A percentile compares a stretch with the other conserved stretches of the same genome.
phyloP scores from a whole-genome alignment of 2,888 invertebrate species.

The Ochropacha duplaris region DNA sequence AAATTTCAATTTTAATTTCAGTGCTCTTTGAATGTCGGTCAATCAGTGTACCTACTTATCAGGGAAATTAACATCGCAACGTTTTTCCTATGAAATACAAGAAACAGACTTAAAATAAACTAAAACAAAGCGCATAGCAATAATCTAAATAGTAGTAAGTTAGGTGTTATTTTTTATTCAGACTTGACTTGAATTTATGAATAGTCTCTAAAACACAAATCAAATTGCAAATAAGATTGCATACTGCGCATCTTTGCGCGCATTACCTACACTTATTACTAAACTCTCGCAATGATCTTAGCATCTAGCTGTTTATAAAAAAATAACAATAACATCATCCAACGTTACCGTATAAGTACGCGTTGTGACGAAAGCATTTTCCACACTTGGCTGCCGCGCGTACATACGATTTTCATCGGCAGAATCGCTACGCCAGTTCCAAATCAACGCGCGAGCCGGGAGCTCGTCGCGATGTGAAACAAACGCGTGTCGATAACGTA shows the following conservation, averaged over 20 bases:
- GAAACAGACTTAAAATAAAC: too few species aligned
- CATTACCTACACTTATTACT: constrained; percentile 9
- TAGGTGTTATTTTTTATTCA: too few species aligned
- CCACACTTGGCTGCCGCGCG: constrained; percentile 44
- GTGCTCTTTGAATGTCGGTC: too few species aligned
- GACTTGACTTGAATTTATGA: not conserved
- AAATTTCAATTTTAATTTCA: too few species aligned
- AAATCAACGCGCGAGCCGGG: constrained; percentile 26
- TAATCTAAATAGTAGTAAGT: too few species aligned
- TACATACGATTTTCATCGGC: constrained; percentile 51
- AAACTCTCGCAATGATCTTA: constrained; percentile 13
- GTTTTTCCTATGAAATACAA: too few species aligned
- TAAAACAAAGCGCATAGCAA: too few species aligned
- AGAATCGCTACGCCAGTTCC: constrained; percentile 38
- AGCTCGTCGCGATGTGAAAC: constrained; percentile 31
- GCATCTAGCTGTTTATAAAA: constrained; percentile 20
- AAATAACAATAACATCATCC: constrained; percentile 11
- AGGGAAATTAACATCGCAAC: too few species aligned
- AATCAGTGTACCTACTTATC: too few species aligned
- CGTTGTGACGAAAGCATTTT: constrained; percentile 65
- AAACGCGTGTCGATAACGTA: constrained; percentile 31
- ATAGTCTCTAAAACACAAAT: not conserved
- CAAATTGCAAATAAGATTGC: constrained; percentile 3
- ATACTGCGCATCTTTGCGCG: constrained; percentile 18
- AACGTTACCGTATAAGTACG: constrained; percentile 16